Percentiles rank a stretch among this genome's conserved stretches.
These are phyloP conservation scores for Zoanthus sansibaricus DNA, from an alignment of 92 coral and sea anemone genomes.

Conservation along the genomic window DNA sequence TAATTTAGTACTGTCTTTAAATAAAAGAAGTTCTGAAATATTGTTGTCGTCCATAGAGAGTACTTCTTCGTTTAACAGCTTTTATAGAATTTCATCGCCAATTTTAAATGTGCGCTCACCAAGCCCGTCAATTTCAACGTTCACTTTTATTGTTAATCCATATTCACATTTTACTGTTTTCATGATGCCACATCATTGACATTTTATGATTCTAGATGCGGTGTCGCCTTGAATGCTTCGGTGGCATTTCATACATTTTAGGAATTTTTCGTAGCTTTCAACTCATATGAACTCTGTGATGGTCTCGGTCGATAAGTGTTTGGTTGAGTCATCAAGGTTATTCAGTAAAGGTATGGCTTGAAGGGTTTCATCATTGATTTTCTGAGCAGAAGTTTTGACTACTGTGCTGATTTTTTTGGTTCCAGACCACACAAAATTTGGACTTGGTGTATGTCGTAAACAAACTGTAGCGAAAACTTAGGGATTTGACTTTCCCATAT, in stretches of 20 bases:
- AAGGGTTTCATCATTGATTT: constrained; percentile 35
- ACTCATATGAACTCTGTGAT: constrained; percentile 28
- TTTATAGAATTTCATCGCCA: too few relatives aligned
- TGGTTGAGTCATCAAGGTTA: constrained; percentile 21
- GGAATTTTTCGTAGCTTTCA: constrained; percentile 44
- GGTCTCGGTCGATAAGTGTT: constrained; percentile 36
- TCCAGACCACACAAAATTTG: constrained; percentile 49
- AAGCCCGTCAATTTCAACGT: too few relatives aligned
- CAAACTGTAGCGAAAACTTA: constrained; percentile 51
- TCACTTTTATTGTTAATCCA: too few relatives aligned
- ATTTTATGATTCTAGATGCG: constrained; percentile 19
- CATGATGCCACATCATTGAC: constrained; percentile 37
- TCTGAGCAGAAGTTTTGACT: constrained; percentile 25
- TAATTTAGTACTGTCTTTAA: too few relatives aligned
- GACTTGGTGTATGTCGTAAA: constrained; percentile 58
- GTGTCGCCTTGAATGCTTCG: constrained; percentile 30
- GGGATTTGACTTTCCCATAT: constrained; percentile 61
- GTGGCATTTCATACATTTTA: constrained; percentile 41
- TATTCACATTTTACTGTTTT: neutral
- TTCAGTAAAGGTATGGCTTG: constrained; percentile 33
- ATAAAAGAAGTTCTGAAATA: too few relatives aligned
- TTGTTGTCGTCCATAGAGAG: too few relatives aligned
- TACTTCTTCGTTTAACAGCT: too few relatives aligned
- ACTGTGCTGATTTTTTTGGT: constrained; percentile 48
- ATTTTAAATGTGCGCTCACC: too few relatives aligned